Base-by-base conservation (phyloP, 1,140 invertebrate genomes). In the Odontomachus brunneus region DNA sequence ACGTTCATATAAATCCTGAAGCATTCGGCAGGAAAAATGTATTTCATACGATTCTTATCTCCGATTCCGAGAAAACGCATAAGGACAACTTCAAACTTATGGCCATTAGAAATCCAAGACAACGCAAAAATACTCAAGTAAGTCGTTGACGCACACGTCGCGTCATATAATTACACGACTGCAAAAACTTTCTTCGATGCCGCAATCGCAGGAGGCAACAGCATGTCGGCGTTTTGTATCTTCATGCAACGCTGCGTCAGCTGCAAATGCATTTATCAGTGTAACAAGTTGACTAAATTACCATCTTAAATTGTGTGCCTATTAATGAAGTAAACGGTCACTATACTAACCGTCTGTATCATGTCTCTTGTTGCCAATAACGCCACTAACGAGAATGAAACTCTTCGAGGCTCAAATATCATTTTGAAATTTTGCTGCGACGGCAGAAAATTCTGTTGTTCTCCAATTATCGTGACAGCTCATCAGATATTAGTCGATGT, bases 171-270 rank as follows among this genome's bases (percentile, higher is more conserved):
- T 69, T 48, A 33, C 38, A 67, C 44, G 33, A 78, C 75, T 65
- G 65, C 75, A 57, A 71, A 69, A 71, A 80, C 65, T 80, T 80
- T 80, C 65, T 80, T 80, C 26, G 55, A 59, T 80, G 75, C 53
- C 51, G 66, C 33, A 80, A 80, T 80, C 53, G 75, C 66, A 38
- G 17, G 29, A 2, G 5, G 38, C 38, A 7, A 11, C 33, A 57
- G 71, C 38, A 48, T 24, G 48, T 66, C 44, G 74, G 44, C 65
- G 33, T 57, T 78, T 78, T 67, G 75, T 38, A 78, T 78, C 24
- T 71, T 80, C 59, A 49, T 48, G 73, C 73, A 63, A 75, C 49
- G 24, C 44, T 17, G 75, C 65, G 63, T 78, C 62, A 78, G 65
- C 51, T 69, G 49, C 29, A 44, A 57, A 22, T 66, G 75, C 51